Conservation (phyloP, 2,888 invertebrate genomes). For the Selenia dentaria region DNA sequence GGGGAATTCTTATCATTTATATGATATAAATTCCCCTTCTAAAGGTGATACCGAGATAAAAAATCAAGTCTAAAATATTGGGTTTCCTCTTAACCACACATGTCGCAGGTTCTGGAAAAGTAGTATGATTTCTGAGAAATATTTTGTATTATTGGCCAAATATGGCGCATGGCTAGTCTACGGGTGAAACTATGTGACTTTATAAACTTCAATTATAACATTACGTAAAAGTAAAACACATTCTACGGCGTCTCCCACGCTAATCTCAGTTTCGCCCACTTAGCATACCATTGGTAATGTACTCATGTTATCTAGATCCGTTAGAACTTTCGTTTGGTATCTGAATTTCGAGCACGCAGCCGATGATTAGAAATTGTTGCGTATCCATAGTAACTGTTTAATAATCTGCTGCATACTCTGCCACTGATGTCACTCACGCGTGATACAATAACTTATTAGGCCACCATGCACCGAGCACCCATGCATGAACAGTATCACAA, state of each 20-base stretch:
- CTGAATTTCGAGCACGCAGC: slow-evolving; percentile 60
- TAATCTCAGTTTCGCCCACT: slow-evolving; percentile 29
- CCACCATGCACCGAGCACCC: too few relatives aligned
- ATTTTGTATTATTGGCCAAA: too few relatives aligned
- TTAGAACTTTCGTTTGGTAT: slow-evolving; percentile 64
- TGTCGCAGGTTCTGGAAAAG: too few relatives aligned
- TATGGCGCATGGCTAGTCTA: too few relatives aligned
- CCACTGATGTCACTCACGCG: slow-evolving; percentile 59
- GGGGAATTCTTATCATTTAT: too few relatives aligned
- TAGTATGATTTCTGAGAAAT: too few relatives aligned
- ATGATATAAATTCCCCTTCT: too few relatives aligned
- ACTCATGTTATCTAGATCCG: slow-evolving; percentile 61
- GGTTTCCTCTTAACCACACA: too few relatives aligned
- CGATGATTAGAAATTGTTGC: slow-evolving; percentile 71
- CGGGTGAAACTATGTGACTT: too few relatives aligned
- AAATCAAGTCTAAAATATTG: too few relatives aligned
- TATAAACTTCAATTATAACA: slow-evolving; percentile 3
- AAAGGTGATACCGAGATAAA: too few relatives aligned
- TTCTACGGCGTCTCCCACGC: slow-evolving; percentile 19
- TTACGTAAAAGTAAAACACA: slow-evolving; percentile 18
- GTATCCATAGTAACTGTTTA: slow-evolving; percentile 5
- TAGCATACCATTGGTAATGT: slow-evolving; percentile 45
- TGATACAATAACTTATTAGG: too few relatives aligned
- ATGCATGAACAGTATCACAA: not conserved
- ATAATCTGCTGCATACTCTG: slow-evolving; percentile 22